phyloP scores from a whole-genome alignment of 2,113 vertebrate species.

The Pogonocichla stellata region DNA sequence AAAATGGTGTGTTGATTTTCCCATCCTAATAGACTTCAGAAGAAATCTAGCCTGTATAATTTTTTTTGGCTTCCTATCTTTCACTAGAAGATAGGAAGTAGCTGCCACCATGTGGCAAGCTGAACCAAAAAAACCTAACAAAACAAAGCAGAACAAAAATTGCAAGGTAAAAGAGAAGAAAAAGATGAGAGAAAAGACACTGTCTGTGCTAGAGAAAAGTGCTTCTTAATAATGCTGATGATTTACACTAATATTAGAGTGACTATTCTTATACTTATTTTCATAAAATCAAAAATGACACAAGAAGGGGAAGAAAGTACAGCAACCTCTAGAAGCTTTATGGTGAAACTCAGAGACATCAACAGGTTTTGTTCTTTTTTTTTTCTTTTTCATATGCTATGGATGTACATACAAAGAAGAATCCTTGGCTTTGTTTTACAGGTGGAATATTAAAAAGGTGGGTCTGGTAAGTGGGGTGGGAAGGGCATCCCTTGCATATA shows the following conservation, averaged over 20 bases:
- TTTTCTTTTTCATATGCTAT: neutral
- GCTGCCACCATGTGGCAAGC: constrained; percentile 5
- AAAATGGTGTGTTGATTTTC: neutral
- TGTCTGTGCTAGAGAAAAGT: neutral
- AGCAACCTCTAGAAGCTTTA: neutral
- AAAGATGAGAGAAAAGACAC: neutral
- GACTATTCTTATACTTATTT: neutral
- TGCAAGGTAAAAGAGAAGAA: neutral
- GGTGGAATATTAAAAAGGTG: neutral
- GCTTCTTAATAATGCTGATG: neutral
- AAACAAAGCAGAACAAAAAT: neutral
- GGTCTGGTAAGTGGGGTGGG: neutral
- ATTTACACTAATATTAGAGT: neutral
- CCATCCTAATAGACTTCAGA: neutral
- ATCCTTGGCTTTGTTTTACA: neutral
- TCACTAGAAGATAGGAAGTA: neutral
- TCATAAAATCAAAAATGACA: neutral
- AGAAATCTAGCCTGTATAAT: neutral
- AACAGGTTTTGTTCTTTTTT: neutral
- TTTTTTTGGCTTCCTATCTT: neutral
- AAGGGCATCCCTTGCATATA: neutral
- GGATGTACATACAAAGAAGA: neutral
- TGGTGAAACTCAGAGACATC: neutral
- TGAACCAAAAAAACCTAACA: neutral
- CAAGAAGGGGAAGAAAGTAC: neutral